Base-by-base conservation (phyloP, 2,113 vertebrate species). In the Cacatua alba region DNA sequence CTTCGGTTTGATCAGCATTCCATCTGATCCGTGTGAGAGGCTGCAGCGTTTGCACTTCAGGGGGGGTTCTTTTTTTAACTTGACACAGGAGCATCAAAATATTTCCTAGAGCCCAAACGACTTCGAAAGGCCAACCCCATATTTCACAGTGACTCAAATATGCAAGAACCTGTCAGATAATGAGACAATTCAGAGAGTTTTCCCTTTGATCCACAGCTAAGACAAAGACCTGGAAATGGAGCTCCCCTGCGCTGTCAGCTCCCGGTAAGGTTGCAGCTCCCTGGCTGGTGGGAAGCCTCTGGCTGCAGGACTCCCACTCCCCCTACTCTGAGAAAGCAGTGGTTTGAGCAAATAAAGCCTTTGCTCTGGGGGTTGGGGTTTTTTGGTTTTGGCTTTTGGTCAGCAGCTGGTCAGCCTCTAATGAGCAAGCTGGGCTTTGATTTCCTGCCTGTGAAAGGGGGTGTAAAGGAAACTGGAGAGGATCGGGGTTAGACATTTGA, bases 381-480 rank as follows among this genome's bases (percentile, higher is more conserved):
- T 82, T 78, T 70, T 46, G 69, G 55, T 59, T 55, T 71, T 82
- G 89, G 86, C 75, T 92, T 95, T 62, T 51, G 71, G n/a, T 93
- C 94, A 93, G 95, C 93, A 95, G 94, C 91, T 87, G 93, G 81
- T 71, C 75, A 51, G 67, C 81, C 91, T 69, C 63, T 62, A 69
- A 84, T 17, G 53, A 95, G 91, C 31, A 49, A 91, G 52, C 74
- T 33, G 81, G 29, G 84, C 78, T 90, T 90, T 82, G 85, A 88
- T 88, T 96, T 97, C 94, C 95, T 95, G 94, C 83, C 83, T 77
- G 88, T 74, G 88, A 71, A 70, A 86, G 43, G 72, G 68, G 24
- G 68, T 3, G 76, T 20, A 39, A 63, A 78, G 88, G 57, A 62
- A 88, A 81, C 0, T 3, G 44, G 65, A 84, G 75, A 87, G 49